Evolutionary conservation across 2,888 invertebrate species (phyloP), one percentile per base, ranked within the genome.

Genomic region (Crematogaster levior): DNA sequence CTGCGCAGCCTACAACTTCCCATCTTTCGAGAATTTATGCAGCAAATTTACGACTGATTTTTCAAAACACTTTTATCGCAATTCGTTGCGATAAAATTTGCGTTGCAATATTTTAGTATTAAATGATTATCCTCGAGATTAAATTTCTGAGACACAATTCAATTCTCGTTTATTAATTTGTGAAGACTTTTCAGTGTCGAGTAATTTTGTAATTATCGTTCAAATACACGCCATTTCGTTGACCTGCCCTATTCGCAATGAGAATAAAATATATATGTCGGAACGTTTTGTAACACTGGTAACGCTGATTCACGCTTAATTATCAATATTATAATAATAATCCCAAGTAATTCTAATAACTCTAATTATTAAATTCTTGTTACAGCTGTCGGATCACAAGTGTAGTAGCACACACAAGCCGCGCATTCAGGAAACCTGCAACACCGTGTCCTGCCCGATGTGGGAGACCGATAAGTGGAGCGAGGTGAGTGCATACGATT

Each of bases 391-490:
- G 93, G 98, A 98, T 91, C 96, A 97, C 74, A 97, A 97, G 90
- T 99, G 99, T 95, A 96, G 96, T 60, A 96, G 96, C 1, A 93
- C 93, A 40, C 96, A 97, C 84, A 97, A 97, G 85, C 98, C 98
- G 4, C 96, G 97, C 81, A 96, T 96, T 66, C 96, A 97, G 87
- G 98, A 98, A 93, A 96, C 97, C 3, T 99, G 99, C 95, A 98
- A 97, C 94, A 96, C 96, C 87, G 96, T 97, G 91, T 97, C 97
- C 85, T 99, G 99, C 93, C 98, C 98, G 0, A 96, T 96, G 88
- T 99, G 99, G 99, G 96, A 97, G 86, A 96, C 97, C 61, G 97
- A 97, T 37, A 96, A 97, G 82, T 99, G 99, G 99, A 98, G 98
- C 75, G 97, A 97, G 95, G 99, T 99, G 95, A 97, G 97, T 43